Evolutionary conservation across 2,113 vertebrate species (phyloP), one percentile per base, ranked within the genome.

Genomic region (Megaleporinus macrocephalus): DNA sequence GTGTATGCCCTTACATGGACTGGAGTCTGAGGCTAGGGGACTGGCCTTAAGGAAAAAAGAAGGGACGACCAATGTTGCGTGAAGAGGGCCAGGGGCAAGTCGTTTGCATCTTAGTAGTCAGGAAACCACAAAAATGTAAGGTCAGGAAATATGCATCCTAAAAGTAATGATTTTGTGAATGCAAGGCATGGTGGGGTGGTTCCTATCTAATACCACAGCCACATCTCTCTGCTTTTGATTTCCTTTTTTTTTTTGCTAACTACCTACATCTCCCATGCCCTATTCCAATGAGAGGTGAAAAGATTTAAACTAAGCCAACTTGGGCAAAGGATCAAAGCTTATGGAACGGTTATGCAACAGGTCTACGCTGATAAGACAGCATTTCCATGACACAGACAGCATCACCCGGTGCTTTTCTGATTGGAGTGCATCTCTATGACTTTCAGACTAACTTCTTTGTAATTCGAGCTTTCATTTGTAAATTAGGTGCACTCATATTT

Each of bases 1-100:
- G 79, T 75, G 36, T 33, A 84, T 79, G 86, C 77, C 84, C 81
- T 71, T 85, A 84, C 70, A 78, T 79, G 71, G 73, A 65, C 57
- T 2, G 44, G 36, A 68, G 27, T 27, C 59, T 22, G 44, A 41
- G 26, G 36, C 47, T 61, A 68, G 66, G 66, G 66, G 66, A 70
- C 20, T 7, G 20, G 66, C 33, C 66, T 24, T 22, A 41, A 44
- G 33, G 66, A 70, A 24, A 78, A 78, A 63, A 81, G 70, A 70
- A 81, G 73, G 44, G 70, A 82, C 29, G 13, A 44, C 57, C 63
- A 84, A 63, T 80, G 79, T 86, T 78, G 73, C 81, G 24, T 77
- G 77, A 65, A 83, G n/a, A 73, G 20, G 29, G 47, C 62, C 47
- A 76, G 12, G 55, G 41, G 30, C 41, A 66, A 44, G 44, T 78